These are phyloP conservation scores for Paradoxurus hermaphroditus DNA, from an alignment of 2,113 vertebrate species.

Conservation along the genomic window DNA sequence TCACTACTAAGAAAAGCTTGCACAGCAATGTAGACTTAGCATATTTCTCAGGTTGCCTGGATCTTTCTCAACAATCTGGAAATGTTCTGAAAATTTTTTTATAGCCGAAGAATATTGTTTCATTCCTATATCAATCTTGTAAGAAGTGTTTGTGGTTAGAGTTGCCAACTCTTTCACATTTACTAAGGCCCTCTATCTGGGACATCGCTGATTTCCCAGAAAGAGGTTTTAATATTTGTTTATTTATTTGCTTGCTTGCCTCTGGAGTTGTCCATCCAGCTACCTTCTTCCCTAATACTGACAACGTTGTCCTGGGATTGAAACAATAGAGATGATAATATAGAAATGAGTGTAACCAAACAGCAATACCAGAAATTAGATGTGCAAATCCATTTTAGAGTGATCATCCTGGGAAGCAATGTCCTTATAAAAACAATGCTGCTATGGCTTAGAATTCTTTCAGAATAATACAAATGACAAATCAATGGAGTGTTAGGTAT, in stretches of 20 bases:
- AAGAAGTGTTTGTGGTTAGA: not conserved
- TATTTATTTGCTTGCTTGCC: not conserved
- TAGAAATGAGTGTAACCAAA: not conserved
- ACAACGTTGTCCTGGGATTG: not conserved
- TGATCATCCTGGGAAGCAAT: not conserved
- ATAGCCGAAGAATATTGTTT: not conserved
- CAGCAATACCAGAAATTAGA: not conserved
- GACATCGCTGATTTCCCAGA: not conserved
- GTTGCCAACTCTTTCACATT: not conserved
- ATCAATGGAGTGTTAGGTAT: not conserved
- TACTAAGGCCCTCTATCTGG: not conserved
- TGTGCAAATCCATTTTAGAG: not conserved
- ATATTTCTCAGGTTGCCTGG: not conserved
- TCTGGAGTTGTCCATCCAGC: not conserved
- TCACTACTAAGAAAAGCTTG: not conserved
- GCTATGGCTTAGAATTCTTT: not conserved
- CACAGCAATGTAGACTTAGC: not conserved
- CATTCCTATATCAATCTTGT: not conserved
- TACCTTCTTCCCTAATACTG: not conserved
- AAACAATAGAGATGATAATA: not conserved
- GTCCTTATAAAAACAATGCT: slow-evolving; percentile 7
- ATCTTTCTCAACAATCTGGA: not conserved
- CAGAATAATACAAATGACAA: not conserved
- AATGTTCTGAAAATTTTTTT: not conserved
- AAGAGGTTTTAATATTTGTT: not conserved